These are phyloP conservation scores for Patagioenas fasciata DNA, from an alignment of 2,113 vertebrate species.

Conservation along the genomic window DNA sequence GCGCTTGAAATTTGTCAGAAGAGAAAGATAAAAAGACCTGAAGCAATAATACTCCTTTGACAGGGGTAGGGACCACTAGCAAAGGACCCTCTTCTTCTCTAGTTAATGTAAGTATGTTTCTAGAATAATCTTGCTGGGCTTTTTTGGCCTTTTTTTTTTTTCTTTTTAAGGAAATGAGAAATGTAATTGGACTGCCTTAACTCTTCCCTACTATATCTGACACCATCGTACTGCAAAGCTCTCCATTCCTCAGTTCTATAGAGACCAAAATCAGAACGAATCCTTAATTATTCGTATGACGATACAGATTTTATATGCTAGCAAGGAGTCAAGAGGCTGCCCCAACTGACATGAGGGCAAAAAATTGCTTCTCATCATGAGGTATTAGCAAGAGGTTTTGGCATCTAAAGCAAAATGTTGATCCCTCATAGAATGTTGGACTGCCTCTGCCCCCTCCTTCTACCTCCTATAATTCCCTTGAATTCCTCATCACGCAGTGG, in stretches of 20 bases:
- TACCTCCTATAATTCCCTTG: not conserved
- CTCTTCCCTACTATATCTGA: not conserved
- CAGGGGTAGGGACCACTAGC: not conserved
- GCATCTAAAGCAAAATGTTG: not conserved
- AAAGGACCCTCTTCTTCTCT: not conserved
- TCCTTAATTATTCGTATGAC: not conserved
- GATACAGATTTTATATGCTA: not conserved
- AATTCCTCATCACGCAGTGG: not conserved
- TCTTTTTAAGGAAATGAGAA: not conserved
- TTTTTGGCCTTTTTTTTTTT: not conserved
- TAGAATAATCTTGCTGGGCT: not conserved
- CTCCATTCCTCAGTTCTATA: not conserved
- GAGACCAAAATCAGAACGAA: not conserved
- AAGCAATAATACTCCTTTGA: not conserved
- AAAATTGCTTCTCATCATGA: not conserved
- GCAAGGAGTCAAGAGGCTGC: not conserved
- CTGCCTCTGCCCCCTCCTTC: not conserved
- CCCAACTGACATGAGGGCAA: not conserved
- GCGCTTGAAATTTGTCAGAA: not conserved
- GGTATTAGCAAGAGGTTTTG: not conserved
- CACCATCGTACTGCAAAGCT: not conserved
- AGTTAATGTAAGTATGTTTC: not conserved
- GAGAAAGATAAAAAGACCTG: not conserved
- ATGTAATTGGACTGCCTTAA: not conserved
- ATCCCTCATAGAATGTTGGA: not conserved